Percentiles rank a stretch among this genome's conserved stretches.
Conservation (phyloP, 2,113 vertebrate genomes). For the Takifugu flavidus region DNA sequence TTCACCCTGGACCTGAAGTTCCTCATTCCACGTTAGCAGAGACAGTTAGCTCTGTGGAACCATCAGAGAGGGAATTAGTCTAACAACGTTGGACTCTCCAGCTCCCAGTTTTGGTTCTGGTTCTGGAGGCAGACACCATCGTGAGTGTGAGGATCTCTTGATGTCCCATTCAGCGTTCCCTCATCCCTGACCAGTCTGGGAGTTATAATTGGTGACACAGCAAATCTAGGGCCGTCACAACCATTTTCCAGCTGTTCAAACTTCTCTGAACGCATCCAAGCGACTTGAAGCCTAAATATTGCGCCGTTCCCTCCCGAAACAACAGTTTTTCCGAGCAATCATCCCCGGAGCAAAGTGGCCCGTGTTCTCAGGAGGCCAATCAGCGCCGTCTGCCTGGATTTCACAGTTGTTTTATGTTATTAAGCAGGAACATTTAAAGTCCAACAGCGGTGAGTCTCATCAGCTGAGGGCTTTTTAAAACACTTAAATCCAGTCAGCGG, state of each 20-base stretch:
- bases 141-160: no score
- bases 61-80: no score
- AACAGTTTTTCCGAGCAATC: constrained; percentile 5
- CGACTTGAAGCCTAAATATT: not conserved
- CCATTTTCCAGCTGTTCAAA: not conserved
- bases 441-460: not conserved
- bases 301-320: constrained; percentile 8
- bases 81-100: no score
- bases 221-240: not conserved
- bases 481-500: not conserved
- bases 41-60: no score
- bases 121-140: no score
- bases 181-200: no score
- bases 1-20: no score
- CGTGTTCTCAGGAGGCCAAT: constrained; percentile 22
- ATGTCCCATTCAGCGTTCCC: no score
- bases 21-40: no score
- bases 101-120: no score
- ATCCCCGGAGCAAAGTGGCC: constrained; percentile 5
- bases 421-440: not conserved
- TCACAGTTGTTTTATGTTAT: constrained; percentile 19
- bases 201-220: not conserved
- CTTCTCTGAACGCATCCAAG: not conserved
- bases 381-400: constrained; percentile 16
- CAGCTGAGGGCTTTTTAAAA: not conserved